Conservation (phyloP, 1,140 invertebrate genomes). For the Drosophila pseudoobscura region DNA sequence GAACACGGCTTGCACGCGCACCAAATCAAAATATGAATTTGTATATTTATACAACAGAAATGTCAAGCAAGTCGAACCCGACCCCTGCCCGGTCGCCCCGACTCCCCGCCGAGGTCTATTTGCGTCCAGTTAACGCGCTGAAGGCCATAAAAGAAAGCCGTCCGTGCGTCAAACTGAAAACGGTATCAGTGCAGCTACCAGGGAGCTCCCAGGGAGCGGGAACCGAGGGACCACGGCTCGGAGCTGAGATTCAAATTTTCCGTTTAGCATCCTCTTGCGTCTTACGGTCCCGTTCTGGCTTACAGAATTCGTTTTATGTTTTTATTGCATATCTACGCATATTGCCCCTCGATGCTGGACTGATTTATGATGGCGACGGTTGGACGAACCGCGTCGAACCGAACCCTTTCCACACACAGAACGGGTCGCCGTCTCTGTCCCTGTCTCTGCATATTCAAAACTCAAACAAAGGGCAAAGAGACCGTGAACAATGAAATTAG, state of each 20-base stretch:
- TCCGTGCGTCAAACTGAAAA: slow-evolving; percentile 34
- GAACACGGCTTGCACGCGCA: slow-evolving; percentile 67
- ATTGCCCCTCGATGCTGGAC: slow-evolving; percentile 71
- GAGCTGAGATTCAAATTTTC: slow-evolving; percentile 72
- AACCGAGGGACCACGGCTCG: too few relatives aligned
- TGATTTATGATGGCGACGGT: slow-evolving; percentile 71
- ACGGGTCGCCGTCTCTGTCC: slow-evolving; percentile 6
- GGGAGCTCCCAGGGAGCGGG: slow-evolving; percentile 1
- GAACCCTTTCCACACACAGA: slow-evolving; percentile 45
- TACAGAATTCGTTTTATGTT: slow-evolving; percentile 78
- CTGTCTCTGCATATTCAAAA: slow-evolving; percentile 63
- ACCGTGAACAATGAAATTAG: slow-evolving; percentile 81
- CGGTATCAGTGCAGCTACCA: slow-evolving; percentile 14
- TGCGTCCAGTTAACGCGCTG: slow-evolving; percentile 75
- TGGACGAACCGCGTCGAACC: slow-evolving; percentile 33
- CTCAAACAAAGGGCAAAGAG: slow-evolving; percentile 69
- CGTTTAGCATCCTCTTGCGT: slow-evolving; percentile 55
- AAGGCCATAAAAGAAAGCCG: slow-evolving; percentile 69
- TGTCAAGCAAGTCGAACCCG: slow-evolving; percentile 40
- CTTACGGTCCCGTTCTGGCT: slow-evolving; percentile 27
- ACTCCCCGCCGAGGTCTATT: slow-evolving; percentile 66
- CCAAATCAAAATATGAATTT: slow-evolving; percentile 77
- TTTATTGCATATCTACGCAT: slow-evolving; percentile 81
- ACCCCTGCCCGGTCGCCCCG: slow-evolving; percentile 5
- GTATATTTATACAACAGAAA: slow-evolving; percentile 63